Conservation (phyloP, 35 echinoderm and acorn worm genomes). For the Lytechinus variegatus region DNA sequence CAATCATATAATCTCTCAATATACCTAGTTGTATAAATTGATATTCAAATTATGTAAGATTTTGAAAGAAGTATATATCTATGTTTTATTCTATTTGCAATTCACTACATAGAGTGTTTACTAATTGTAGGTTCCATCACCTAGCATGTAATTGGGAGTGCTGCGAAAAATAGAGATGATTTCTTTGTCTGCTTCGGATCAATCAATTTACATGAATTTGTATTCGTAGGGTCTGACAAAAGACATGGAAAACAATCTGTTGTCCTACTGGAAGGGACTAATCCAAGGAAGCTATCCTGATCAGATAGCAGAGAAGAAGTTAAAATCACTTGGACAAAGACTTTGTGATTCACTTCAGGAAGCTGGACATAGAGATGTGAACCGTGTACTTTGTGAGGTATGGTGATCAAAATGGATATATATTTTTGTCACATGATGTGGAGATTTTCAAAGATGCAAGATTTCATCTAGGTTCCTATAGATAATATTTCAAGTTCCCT, state of each 20-base stretch:
- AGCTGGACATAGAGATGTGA: background rate
- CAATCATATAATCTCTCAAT: too few relatives aligned
- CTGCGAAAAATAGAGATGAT: background rate
- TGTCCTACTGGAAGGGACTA: constrained; percentile 87
- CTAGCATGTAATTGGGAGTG: background rate
- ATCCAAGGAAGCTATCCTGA: constrained; percentile 55
- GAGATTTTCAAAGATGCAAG: background rate
- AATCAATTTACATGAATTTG: background rate
- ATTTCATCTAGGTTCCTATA: too few relatives aligned
- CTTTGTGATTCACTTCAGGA: background rate
- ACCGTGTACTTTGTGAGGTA: constrained; percentile 19
- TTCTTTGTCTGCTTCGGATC: background rate
- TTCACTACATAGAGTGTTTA: background rate
- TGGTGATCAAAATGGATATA: background rate
- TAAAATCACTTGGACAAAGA: background rate
- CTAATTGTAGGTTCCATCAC: background rate
- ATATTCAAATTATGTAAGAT: too few relatives aligned
- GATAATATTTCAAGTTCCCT: background rate
- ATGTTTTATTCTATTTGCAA: background rate
- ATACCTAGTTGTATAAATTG: too few relatives aligned
- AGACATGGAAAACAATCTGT: constrained; percentile 76
- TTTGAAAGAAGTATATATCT: too few relatives aligned
- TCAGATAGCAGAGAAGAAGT: background rate
- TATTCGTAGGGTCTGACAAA: constrained; percentile 68
- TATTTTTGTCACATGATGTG: background rate